phyloP scores from a whole-genome alignment of 2,888 invertebrate species.

The Cloeon dipterum region DNA sequence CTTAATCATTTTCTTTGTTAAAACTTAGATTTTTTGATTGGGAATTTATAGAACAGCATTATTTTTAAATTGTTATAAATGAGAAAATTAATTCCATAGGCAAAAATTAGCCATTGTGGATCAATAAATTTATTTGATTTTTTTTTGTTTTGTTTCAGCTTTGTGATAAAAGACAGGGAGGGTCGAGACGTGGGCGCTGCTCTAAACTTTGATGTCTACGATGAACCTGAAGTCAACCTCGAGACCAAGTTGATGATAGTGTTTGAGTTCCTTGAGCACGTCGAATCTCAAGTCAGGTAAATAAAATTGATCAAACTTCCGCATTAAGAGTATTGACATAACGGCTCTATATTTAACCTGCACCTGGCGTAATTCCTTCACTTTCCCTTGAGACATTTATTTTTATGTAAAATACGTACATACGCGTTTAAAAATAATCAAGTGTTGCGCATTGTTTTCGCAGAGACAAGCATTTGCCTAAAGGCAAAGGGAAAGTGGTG shows the following conservation, averaged over 20 bases:
- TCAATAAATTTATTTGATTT: not conserved
- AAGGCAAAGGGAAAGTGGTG: constrained; percentile 41
- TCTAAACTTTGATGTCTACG: constrained; percentile 57
- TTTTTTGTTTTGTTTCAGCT: constrained; percentile 23
- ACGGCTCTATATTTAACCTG: no score
- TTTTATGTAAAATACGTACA: no score
- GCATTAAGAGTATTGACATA: constrained; percentile 4
- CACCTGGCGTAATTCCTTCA: no score
- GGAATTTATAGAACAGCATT: no score
- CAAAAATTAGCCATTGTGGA: not conserved
- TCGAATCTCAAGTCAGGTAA: constrained; percentile 50
- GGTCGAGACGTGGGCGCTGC: constrained; percentile 41
- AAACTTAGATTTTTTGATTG: no score
- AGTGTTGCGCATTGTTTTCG: no score
- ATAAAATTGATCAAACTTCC: constrained; percentile 4
- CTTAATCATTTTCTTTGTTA: no score
- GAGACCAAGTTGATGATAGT: constrained; percentile 42
- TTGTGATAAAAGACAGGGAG: constrained; percentile 33
- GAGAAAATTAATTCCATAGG: not conserved
- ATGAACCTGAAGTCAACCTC: constrained; percentile 53
- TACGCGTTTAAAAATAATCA: no score
- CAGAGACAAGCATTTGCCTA: constrained; percentile 25
- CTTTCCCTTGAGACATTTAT: no score
- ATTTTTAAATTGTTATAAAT: no score
- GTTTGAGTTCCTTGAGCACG: constrained; percentile 52